These are phyloP conservation scores for Phaonia tiefii DNA, from an alignment of 2,888 invertebrate genomes.

Conservation along the genomic window DNA sequence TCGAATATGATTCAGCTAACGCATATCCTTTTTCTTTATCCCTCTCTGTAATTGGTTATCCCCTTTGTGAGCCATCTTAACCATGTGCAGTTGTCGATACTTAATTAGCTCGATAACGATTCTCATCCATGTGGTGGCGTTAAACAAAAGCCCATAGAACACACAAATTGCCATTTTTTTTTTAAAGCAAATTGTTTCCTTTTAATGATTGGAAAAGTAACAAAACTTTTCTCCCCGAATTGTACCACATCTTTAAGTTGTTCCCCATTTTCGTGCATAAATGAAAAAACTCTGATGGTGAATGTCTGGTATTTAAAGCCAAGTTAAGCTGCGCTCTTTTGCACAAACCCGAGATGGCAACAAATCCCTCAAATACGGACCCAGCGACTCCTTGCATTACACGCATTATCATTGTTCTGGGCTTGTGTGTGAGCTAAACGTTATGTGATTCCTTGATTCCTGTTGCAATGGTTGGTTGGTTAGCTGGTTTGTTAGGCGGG, in stretches of 20 bases:
- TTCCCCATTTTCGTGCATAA: background rate
- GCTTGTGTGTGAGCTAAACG: slow-evolving; percentile 22
- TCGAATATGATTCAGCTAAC: too few species aligned
- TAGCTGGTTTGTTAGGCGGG: background rate
- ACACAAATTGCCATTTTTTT: too few species aligned
- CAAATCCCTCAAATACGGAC: slow-evolving; percentile 10
- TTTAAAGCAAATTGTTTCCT: slow-evolving; percentile 17
- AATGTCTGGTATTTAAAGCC: slow-evolving; percentile 9
- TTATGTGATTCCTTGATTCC: background rate
- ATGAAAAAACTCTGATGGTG: background rate
- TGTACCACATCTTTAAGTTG: background rate
- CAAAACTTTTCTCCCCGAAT: background rate
- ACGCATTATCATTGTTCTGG: slow-evolving; percentile 25
- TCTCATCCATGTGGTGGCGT: background rate
- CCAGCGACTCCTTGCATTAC: background rate
- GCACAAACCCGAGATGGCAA: background rate
- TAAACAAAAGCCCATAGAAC: slow-evolving; percentile 31
- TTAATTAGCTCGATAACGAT: slow-evolving; percentile 47
- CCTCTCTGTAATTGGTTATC: too few species aligned
- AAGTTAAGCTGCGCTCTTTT: slow-evolving; percentile 17
- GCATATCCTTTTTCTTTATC: too few species aligned
- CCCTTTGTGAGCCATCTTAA: background rate
- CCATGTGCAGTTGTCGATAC: slow-evolving; percentile 22
- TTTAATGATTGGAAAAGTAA: slow-evolving; percentile 40
- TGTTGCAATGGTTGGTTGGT: background rate